Percentiles rank a stretch among this genome's conserved stretches.
Evolutionary conservation across 2,113 vertebrate species (phyloP).

Genomic region (Saccopteryx leptura): DNA sequence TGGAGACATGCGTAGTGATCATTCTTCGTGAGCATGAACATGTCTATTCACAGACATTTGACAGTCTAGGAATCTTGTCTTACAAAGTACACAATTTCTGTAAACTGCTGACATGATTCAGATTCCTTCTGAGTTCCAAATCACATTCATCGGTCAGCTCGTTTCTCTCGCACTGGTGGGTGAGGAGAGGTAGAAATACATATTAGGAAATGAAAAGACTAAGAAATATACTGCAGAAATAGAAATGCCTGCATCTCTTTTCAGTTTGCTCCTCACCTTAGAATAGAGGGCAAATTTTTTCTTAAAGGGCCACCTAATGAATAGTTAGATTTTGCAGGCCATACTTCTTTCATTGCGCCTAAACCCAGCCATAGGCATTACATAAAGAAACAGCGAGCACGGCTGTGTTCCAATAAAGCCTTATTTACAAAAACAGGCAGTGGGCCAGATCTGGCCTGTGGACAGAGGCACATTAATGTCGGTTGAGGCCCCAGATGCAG

Average conservation of each 20-base stretch:
- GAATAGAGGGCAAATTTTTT: not conserved
- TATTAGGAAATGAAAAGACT: conserved; percentile 1
- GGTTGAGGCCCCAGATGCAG: no score
- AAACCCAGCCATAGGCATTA: not conserved
- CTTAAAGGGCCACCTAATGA: not conserved
- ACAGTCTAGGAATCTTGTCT: not conserved
- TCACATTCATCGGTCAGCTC: not conserved
- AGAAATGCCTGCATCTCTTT: not conserved
- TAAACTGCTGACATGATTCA: not conserved
- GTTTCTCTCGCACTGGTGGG: not conserved
- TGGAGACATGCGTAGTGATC: not conserved
- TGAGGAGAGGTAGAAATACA: not conserved
- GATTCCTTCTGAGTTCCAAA: not conserved
- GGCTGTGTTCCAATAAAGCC: not conserved
- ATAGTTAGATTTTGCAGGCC: no score
- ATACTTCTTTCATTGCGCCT: not conserved
- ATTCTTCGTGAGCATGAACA: not conserved
- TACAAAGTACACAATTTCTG: not conserved
- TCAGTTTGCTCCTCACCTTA: not conserved
- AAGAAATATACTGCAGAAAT: not conserved
- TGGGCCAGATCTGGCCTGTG: not conserved
- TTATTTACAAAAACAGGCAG: not conserved
- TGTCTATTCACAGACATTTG: not conserved
- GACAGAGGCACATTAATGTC: not conserved
- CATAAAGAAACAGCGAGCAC: not conserved